A percentile compares a stretch with the other conserved stretches of the same genome.
Evolutionary conservation across 2,888 invertebrate species (phyloP).

Genomic region (Nebria salina): DNA sequence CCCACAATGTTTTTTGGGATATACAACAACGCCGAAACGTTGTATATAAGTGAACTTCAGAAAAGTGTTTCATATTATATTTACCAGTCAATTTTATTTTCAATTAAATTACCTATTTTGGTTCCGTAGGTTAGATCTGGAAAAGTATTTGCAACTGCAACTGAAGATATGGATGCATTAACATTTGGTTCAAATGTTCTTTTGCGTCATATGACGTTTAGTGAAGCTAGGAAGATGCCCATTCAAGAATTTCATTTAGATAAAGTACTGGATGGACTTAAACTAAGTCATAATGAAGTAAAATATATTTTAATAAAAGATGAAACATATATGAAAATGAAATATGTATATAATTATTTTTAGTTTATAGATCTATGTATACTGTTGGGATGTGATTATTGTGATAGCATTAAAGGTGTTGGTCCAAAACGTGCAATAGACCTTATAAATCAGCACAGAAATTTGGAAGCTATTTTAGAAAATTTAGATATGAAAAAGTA

Average conservation of each 20-base stretch:
- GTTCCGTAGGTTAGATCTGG: constrained; percentile 85
- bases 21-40: too few species aligned
- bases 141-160: constrained; percentile 93
- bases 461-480: constrained; percentile 86
- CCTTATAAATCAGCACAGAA: constrained; percentile 84
- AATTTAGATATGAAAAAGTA: constrained; percentile 81
- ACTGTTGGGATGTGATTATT: constrained; percentile 98
- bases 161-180: constrained; percentile 99
- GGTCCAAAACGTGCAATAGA: constrained; percentile 98
- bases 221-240: constrained; percentile 97
- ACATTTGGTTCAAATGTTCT: constrained; percentile 93
- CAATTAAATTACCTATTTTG: too few species aligned
- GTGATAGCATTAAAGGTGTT: constrained; percentile 90
- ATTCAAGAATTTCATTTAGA: constrained; percentile 95
- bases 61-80: background rate
- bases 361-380: constrained; percentile 99
- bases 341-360: constrained; percentile 13
- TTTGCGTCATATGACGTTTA: constrained; percentile 92
- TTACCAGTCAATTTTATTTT: background rate
- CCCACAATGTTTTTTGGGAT: too few species aligned
- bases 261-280: constrained; percentile 82
- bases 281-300: constrained; percentile 82
- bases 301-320: too few species aligned
- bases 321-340: background rate
- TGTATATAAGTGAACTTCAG: background rate